Conservation (phyloP, 1,140 invertebrate genomes). For the Bombus sylvicola region DNA sequence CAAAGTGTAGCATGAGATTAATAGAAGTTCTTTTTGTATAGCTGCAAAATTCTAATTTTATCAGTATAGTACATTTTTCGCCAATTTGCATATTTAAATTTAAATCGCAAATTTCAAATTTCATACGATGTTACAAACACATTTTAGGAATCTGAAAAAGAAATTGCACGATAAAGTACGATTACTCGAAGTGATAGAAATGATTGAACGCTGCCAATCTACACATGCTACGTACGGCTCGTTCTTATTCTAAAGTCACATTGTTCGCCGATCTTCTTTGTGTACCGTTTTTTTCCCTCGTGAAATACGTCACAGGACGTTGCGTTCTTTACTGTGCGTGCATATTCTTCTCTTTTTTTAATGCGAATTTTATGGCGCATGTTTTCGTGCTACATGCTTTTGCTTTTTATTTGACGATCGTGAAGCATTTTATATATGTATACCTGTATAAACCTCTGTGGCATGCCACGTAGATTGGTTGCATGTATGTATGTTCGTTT, state of each 20-base stretch:
- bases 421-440: slow-evolving; percentile 50
- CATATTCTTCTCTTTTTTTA: slow-evolving; percentile 39
- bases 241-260: background rate
- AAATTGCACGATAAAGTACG: background rate
- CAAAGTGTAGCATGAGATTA: background rate
- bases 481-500: background rate
- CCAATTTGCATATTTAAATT: background rate
- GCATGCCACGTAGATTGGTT: background rate
- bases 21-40: background rate
- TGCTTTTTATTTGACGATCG: slow-evolving; percentile 64
- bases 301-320: background rate
- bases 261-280: background rate
- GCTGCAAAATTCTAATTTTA: background rate
- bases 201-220: background rate
- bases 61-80: background rate
- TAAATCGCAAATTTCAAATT: background rate
- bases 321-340: background rate
- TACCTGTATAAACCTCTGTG: slow-evolving; percentile 17
- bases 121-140: background rate
- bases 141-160: background rate
- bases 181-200: background rate
- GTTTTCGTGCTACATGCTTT: slow-evolving; percentile 65
- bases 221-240: too few species aligned
- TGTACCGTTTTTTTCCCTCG: slow-evolving; percentile 30
- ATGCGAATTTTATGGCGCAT: slow-evolving; percentile 56